Conservation (phyloP, 1,140 invertebrate species). For the Lepidurus packardi region DNA sequence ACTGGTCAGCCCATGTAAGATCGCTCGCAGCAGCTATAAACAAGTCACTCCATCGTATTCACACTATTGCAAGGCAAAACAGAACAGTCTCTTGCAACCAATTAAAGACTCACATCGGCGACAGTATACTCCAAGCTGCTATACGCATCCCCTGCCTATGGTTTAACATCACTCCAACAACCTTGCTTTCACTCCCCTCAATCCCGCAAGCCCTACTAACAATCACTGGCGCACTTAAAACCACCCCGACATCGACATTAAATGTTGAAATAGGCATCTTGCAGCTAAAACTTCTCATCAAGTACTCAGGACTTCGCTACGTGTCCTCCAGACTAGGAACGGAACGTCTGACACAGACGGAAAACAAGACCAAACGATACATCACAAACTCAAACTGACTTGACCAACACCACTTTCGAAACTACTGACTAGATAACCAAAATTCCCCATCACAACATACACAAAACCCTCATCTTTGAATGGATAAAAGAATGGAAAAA, state of each 20-base stretch:
- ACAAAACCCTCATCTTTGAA: too few species aligned
- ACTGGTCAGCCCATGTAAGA: neutral
- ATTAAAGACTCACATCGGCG: neutral
- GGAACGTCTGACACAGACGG: too few species aligned
- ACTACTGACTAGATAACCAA: too few species aligned
- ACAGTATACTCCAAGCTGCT: neutral
- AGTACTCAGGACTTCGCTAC: too few species aligned
- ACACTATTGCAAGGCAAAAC: neutral
- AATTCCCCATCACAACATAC: too few species aligned
- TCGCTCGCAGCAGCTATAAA: neutral
- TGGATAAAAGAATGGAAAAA: too few species aligned
- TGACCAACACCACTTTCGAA: too few species aligned
- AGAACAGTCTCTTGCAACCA: neutral
- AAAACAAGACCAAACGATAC: too few species aligned
- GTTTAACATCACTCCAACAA: neutral
- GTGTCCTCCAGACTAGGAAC: too few species aligned
- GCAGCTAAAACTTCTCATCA: too few species aligned
- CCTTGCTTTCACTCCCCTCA: neutral
- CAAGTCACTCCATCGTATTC: neutral
- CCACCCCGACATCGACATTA: neutral
- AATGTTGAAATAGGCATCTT: too few species aligned
- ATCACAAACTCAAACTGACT: too few species aligned
- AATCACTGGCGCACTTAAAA: constrained; percentile 1
- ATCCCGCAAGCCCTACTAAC: neutral
- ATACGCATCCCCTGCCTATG: neutral